These are phyloP conservation scores for Rhyacichthys aspro DNA, from an alignment of 2,797 vertebrate species.

Conservation along the genomic window DNA sequence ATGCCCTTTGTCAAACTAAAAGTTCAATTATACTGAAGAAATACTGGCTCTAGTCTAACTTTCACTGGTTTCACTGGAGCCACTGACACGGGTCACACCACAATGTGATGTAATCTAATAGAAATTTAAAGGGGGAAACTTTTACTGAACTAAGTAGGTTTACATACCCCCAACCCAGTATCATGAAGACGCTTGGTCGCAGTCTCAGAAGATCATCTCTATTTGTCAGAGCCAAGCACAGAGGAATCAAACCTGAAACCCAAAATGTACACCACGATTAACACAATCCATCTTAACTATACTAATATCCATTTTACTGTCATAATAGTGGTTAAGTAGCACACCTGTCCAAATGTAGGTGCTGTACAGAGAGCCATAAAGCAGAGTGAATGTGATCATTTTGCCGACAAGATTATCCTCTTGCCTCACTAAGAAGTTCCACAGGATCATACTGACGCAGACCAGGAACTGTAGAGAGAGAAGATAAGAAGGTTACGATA, in stretches of 20 bases:
- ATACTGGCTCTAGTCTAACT: too few relatives aligned
- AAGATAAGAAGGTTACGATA: not conserved
- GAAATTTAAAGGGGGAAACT: too few relatives aligned
- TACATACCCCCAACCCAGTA: conserved; percentile 95
- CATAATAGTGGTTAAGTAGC: conserved; percentile 12
- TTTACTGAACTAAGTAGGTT: not conserved
- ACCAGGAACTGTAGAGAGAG: conserved; percentile 84
- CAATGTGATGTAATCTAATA: too few relatives aligned
- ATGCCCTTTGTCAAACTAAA: too few relatives aligned
- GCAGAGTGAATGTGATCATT: conserved; percentile 88
- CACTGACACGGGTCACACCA: too few relatives aligned
- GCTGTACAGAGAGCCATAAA: conserved; percentile 96
- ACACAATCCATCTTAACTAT: not conserved
- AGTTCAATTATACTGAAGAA: too few relatives aligned
- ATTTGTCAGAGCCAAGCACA: conserved; percentile 89
- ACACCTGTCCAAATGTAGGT: conserved; percentile 95
- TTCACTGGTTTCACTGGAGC: too few relatives aligned
- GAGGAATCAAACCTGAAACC: conserved; percentile 87
- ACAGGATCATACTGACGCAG: conserved; percentile 92
- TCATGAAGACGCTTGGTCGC: conserved; percentile 86
- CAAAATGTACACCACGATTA: conserved; percentile 39
- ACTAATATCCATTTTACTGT: too few relatives aligned
- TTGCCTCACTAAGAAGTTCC: conserved; percentile 90
- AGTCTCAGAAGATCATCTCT: conserved; percentile 87
- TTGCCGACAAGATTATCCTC: conserved; percentile 84